These are phyloP conservation scores for Brachionus plicatilis DNA, from an alignment of 1,140 invertebrate genomes.

Conservation along the genomic window DNA sequence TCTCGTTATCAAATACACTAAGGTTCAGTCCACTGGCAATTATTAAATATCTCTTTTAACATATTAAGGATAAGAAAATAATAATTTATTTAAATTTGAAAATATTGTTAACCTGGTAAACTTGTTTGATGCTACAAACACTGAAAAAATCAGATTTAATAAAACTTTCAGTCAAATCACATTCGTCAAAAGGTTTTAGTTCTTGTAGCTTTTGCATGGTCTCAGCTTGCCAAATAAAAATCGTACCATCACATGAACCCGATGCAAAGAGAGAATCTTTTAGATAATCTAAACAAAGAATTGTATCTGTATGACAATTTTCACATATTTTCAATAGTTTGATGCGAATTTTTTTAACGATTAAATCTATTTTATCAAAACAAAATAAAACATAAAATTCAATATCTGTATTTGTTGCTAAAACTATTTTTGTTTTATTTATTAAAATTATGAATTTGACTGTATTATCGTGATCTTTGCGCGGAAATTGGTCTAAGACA, in stretches of 20 bases:
- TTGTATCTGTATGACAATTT: background rate
- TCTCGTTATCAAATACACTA: background rate
- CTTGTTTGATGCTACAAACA: background rate
- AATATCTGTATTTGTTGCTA: conserved; percentile 13
- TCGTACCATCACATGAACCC: background rate
- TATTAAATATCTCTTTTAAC: background rate
- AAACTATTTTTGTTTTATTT: background rate
- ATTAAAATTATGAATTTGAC: background rate
- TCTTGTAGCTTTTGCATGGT: background rate
- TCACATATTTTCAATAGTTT: background rate
- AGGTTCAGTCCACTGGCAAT: background rate
- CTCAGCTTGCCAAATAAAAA: background rate
- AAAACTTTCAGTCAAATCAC: background rate
- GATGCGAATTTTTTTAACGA: background rate
- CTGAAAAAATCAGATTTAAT: background rate
- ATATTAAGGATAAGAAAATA: background rate
- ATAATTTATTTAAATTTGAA: background rate
- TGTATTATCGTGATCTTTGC: background rate
- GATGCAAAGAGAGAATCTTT: background rate
- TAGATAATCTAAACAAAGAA: background rate
- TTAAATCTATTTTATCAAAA: background rate
- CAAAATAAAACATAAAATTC: conserved; percentile 8
- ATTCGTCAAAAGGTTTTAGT: background rate
- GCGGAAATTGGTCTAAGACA: background rate
- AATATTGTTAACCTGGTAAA: background rate